Evolutionary conservation across 2,888 invertebrate genomes (phyloP).

Genomic region (Netelia inedita): DNA sequence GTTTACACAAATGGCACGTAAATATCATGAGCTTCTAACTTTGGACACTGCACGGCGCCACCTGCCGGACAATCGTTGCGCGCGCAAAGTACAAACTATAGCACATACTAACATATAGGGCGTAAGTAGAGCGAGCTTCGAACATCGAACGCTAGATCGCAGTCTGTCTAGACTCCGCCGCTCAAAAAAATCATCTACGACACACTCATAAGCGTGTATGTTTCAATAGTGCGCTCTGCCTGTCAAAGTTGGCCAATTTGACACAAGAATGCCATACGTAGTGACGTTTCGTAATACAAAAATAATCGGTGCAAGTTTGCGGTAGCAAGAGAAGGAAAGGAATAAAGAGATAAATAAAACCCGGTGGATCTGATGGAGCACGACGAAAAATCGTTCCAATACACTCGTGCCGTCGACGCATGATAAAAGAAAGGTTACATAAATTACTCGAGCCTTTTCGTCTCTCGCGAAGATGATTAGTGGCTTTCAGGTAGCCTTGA

Average conservation of each 20-base stretch:
- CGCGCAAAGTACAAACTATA: too few relatives aligned
- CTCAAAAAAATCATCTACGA: not conserved
- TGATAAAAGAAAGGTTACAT: constrained; percentile 46
- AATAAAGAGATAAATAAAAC: not conserved
- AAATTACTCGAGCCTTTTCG: constrained; percentile 47
- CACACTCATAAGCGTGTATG: constrained; percentile 3
- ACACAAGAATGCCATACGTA: constrained; percentile 56
- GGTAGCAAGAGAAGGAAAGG: constrained; percentile 31
- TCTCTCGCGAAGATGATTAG: constrained; percentile 81
- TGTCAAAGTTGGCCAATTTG: constrained; percentile 62
- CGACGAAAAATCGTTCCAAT: constrained; percentile 33
- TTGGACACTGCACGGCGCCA: constrained; percentile 26
- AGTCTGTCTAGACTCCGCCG: not conserved
- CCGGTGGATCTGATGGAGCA: constrained; percentile 47
- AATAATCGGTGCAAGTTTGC: constrained; percentile 46
- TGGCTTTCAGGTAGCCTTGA: constrained; percentile 83
- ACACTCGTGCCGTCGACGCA: constrained; percentile 1
- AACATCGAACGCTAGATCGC: constrained; percentile 18
- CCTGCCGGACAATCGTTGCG: not conserved
- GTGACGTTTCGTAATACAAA: constrained; percentile 51
- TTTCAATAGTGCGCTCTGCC: constrained; percentile 34
- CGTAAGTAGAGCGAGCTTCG: not conserved
- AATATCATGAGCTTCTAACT: not conserved
- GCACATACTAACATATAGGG: not conserved
- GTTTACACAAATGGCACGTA: not conserved